Base-by-base conservation (phyloP, 2,888 invertebrate species). In the Drosophila trichaetosa region DNA sequence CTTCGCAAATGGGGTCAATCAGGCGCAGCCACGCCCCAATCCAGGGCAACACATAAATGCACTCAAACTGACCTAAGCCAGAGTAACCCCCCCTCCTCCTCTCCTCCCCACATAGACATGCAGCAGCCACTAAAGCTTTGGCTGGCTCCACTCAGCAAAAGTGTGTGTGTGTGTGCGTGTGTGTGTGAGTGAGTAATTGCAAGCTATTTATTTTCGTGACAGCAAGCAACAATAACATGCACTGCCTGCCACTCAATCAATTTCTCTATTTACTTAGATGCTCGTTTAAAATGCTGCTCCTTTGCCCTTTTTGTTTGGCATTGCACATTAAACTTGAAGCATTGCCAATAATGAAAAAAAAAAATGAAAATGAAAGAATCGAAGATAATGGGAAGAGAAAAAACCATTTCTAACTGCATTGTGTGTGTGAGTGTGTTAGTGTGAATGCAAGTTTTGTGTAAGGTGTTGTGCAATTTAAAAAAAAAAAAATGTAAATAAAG, bases 281-380 rank as follows among this genome's bases (percentile, higher is more conserved):
- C 36, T 59, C 40, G 49, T 59, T 59, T 24, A 8, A 46, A 24
- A 24, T 24, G 46, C 46, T 42, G 40, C 53, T 61, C 40, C 48
- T 58, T 65, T 49, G 53, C 51, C n/a, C 24, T 16, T 40, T 57
- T 38, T 18, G 61, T 38, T 48, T 63, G 70, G 59, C 58, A 51
- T 64, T 64, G 73, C 73, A 66, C 76, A 66, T 48, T 56, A 69
- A 73, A 70, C 49, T 77, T 81, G 80, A 82, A 73, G 71, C 69
- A 63, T 63, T 82, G 83, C 82, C 82, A 83, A 82, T 77, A 68
- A 73, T 53, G 53, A 60, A 58, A 69, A 59, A 66, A 58, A 72
- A 60, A 49, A 60, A 48, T n/a, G n/a, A 48, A 18, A 54, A 54
- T 7, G 61, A 67, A 63, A 63, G 53, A 76, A 59, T 68, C 59